These are phyloP conservation scores for Limnephilus auricula DNA, from an alignment of 2,888 invertebrate genomes.

Conservation along the genomic window DNA sequence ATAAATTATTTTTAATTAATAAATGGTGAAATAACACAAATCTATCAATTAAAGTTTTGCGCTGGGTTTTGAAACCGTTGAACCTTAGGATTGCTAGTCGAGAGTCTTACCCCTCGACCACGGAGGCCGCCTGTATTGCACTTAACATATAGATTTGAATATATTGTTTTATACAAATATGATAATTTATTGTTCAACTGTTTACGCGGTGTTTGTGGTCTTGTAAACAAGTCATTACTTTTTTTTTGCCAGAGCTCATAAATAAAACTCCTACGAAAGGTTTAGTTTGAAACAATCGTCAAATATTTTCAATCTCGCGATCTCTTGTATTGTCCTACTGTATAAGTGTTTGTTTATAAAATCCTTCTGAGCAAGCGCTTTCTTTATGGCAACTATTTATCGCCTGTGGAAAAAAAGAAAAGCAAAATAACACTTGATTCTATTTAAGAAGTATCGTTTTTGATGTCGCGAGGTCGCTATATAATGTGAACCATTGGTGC, in stretches of 20 bases:
- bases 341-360: neutral
- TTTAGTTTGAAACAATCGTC: neutral
- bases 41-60: too few species aligned
- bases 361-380: constrained; percentile 34
- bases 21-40: too few species aligned
- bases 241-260: neutral
- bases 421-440: neutral
- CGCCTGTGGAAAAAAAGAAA: constrained; percentile 17
- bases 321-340: neutral
- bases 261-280: neutral
- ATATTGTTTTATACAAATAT: too few species aligned
- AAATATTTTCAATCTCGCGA: constrained; percentile 14
- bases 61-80: too few species aligned
- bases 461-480: constrained; percentile 23
- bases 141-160: too few species aligned
- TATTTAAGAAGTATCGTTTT: neutral
- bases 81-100: too few species aligned
- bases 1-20: too few species aligned
- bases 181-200: neutral
- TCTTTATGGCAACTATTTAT: constrained; percentile 29
- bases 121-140: too few species aligned
- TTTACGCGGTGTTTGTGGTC: neutral
- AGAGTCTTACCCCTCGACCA: too few species aligned
- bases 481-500: neutral
- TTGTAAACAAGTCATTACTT: neutral